A percentile compares a stretch with the other conserved stretches of the same genome.
Evolutionary conservation across 2,888 invertebrate genomes (phyloP).

Genomic region (Drosophila hamatofila): DNA sequence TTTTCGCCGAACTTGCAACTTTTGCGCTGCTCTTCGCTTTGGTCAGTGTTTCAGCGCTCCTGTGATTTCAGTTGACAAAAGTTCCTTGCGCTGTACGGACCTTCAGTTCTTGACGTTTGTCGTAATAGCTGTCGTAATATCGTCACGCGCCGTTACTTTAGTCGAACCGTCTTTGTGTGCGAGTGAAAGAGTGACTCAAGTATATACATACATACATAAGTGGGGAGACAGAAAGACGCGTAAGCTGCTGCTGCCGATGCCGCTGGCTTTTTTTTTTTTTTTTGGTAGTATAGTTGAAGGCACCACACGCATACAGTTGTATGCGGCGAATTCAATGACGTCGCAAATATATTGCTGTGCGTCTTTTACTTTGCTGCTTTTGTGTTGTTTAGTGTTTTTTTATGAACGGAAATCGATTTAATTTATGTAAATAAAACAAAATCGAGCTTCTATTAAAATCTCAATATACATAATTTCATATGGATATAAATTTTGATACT

Average conservation of each 20-base stretch:
- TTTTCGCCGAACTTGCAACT: constrained; percentile 39
- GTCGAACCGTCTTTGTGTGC: constrained; percentile 31
- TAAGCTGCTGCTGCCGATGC: constrained; percentile 26
- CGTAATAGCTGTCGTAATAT: constrained; percentile 47
- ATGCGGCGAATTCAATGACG: constrained; percentile 81
- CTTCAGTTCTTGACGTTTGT: constrained; percentile 37
- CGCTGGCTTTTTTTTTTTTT: constrained; percentile 29
- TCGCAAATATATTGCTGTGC: constrained; percentile 71
- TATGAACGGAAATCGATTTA: constrained; percentile 69
- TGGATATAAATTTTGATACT: constrained; percentile 15
- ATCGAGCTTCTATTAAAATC: constrained; percentile 20
- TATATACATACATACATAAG: constrained; percentile 24
- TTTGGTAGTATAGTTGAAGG: constrained; percentile 48
- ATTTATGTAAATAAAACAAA: constrained; percentile 53
- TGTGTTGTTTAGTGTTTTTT: constrained; percentile 53
- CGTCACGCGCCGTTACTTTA: constrained; percentile 71
- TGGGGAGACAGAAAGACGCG: constrained; percentile 34
- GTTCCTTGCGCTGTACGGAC: constrained; percentile 73
- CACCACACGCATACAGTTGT: constrained; percentile 36
- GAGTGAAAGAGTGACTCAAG: constrained; percentile 50
- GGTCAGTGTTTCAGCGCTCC: constrained; percentile 48
- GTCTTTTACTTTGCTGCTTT: constrained; percentile 48
- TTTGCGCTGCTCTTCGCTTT: constrained; percentile 37
- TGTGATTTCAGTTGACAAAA: constrained; percentile 71
- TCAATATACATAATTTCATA: constrained; percentile 10